Percentiles rank a stretch among this genome's conserved stretches.
Conservation (phyloP, 2,797 vertebrate species). For the Sitta carolinensis region DNA sequence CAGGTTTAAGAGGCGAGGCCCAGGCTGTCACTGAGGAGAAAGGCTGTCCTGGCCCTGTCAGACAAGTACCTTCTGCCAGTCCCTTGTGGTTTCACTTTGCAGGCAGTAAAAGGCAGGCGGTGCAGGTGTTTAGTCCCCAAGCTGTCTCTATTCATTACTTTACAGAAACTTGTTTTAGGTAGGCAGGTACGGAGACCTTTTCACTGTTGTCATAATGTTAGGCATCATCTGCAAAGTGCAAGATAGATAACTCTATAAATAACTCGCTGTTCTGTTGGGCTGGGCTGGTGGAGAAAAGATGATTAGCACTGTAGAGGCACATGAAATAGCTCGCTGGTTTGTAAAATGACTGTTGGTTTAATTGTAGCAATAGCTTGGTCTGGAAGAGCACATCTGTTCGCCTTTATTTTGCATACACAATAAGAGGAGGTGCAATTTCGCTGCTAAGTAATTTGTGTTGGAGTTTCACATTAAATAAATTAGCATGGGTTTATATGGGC, state of each 20-base stretch:
- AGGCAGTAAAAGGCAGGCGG: conserved; percentile 79
- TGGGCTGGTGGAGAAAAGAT: background rate
- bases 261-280: background rate
- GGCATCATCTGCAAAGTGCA: conserved; percentile 75
- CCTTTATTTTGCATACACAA: conserved; percentile 10
- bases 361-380: conserved; percentile 48
- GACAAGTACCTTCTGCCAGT: conserved; percentile 78
- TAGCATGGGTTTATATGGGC: conserved; percentile 55
- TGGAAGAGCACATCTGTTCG: conserved; percentile 62
- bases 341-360: conserved; percentile 51
- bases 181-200: conserved; percentile 92
- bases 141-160: conserved; percentile 98
- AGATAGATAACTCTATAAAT: conserved; percentile 73
- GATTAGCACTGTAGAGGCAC: background rate
- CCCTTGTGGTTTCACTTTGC: conserved; percentile 77
- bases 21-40: conserved; percentile 88
- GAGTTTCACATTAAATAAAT: conserved; percentile 67
- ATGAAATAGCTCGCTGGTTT: conserved; percentile 39
- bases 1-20: conserved; percentile 83
- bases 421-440: conserved; percentile 52
- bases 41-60: conserved; percentile 90
- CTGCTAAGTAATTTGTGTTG: conserved; percentile 25
- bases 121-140: conserved; percentile 85
- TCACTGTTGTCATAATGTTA: conserved; percentile 88
- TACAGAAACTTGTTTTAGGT: conserved; percentile 86